Conservation (phyloP, 2,113 vertebrate species). For the Chrysochloris asiatica region DNA sequence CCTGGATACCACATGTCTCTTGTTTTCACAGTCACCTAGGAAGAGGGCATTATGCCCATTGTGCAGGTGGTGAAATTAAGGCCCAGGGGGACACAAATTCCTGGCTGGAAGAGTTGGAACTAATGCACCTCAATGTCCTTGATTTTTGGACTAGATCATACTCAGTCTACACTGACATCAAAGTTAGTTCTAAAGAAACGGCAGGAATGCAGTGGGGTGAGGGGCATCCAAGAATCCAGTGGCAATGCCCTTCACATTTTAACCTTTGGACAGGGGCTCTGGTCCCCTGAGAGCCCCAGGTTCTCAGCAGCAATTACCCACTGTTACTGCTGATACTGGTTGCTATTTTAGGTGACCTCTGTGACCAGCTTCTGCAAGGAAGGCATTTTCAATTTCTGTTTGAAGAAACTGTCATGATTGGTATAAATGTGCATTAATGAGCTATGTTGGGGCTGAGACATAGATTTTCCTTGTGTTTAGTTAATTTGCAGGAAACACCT, state of each 20-base stretch:
- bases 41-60: neutral
- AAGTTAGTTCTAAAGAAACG: neutral
- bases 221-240: neutral
- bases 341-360: constrained; percentile 31
- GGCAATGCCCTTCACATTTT: neutral
- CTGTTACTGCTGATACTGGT: neutral
- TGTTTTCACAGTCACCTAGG: neutral
- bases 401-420: constrained; percentile 2
- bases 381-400: neutral
- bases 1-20: accelerated
- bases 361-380: neutral
- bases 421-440: neutral
- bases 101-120: neutral
- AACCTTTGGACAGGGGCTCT: neutral
- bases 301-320: neutral
- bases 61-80: neutral
- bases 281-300: neutral
- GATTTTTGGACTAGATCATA: neutral
- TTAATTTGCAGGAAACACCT: neutral
- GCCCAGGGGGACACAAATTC: neutral
- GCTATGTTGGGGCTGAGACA: neutral
- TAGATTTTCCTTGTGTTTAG: neutral
- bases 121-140: neutral
- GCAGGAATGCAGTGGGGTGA: accelerated
- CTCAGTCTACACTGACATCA: neutral